Evolutionary conservation across 1,140 invertebrate species (phyloP).

Genomic region (Contarinia nasturtii): DNA sequence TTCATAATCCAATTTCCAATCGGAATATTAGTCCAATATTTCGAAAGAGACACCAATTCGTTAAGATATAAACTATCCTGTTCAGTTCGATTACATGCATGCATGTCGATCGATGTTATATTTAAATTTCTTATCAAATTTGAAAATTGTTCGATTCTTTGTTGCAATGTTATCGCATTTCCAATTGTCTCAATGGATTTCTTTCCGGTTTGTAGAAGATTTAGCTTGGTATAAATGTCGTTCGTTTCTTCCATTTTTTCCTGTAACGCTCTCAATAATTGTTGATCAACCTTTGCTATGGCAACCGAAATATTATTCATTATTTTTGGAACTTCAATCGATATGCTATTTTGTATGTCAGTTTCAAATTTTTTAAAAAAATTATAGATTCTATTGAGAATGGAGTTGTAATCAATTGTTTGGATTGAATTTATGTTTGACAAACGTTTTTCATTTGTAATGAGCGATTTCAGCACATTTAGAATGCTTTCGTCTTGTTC

Average conservation of each 20-base stretch:
- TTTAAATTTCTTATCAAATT: neutral
- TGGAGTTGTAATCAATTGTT: neutral
- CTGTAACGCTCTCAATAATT: neutral
- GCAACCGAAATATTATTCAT: neutral
- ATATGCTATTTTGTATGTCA: neutral
- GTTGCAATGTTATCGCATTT: neutral
- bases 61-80: too few relatives aligned
- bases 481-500: neutral
- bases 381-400: neutral
- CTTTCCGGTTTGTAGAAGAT: neutral
- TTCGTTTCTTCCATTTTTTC: neutral
- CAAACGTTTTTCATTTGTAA: neutral
- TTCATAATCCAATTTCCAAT: neutral
- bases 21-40: neutral
- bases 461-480: neutral
- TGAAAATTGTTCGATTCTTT: neutral
- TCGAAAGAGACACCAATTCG: neutral
- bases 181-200: neutral
- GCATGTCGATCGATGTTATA: neutral
- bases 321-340: neutral
- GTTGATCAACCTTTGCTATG: neutral
- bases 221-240: neutral
- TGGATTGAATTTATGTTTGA: neutral
- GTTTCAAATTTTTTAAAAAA: neutral
- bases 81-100: neutral